A percentile compares a stretch with the other conserved stretches of the same genome.
These are phyloP conservation scores for Hesperia comma DNA, from an alignment of 2,888 invertebrate genomes.

Conservation along the genomic window DNA sequence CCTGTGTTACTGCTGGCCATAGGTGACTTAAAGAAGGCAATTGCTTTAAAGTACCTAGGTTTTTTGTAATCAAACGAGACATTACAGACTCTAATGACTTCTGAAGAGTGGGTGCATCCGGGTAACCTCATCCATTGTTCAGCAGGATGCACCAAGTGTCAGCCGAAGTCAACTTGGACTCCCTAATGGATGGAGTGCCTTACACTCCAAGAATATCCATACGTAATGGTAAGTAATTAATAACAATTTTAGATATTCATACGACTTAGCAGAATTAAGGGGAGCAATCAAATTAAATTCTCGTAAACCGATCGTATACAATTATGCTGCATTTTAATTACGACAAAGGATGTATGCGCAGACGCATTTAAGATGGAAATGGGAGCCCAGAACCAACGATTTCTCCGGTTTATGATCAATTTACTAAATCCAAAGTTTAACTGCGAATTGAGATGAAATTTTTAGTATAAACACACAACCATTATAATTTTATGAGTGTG, in stretches of 20 bases:
- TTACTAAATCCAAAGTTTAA: conserved; percentile 50
- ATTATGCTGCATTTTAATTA: conserved; percentile 42
- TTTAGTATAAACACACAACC: conserved; percentile 47
- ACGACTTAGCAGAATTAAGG: not conserved
- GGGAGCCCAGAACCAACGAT: conserved; percentile 39
- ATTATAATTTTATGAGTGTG: conserved; percentile 47
- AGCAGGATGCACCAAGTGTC: too few species aligned
- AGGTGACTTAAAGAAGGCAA: too few species aligned
- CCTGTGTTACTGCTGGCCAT: too few species aligned
- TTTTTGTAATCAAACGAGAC: too few species aligned
- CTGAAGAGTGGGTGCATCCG: too few species aligned
- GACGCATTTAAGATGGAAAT: conserved; percentile 27
- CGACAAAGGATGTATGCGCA: conserved; percentile 35
- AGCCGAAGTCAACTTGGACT: too few species aligned
- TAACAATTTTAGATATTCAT: not conserved
- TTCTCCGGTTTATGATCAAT: conserved; percentile 58
- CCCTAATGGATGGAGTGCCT: too few species aligned
- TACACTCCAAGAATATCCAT: too few species aligned
- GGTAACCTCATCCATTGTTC: too few species aligned
- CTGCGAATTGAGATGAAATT: conserved; percentile 37
- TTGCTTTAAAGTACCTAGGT: too few species aligned
- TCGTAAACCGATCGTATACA: conserved; percentile 41
- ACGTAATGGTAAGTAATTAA: not conserved
- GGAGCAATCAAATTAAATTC: conserved; percentile 44
- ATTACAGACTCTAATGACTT: too few species aligned